Percentiles rank a stretch among this genome's conserved stretches.
These are phyloP conservation scores for Cricetomys ansorgei DNA, from an alignment of 2,113 vertebrate genomes.

Conservation along the genomic window DNA sequence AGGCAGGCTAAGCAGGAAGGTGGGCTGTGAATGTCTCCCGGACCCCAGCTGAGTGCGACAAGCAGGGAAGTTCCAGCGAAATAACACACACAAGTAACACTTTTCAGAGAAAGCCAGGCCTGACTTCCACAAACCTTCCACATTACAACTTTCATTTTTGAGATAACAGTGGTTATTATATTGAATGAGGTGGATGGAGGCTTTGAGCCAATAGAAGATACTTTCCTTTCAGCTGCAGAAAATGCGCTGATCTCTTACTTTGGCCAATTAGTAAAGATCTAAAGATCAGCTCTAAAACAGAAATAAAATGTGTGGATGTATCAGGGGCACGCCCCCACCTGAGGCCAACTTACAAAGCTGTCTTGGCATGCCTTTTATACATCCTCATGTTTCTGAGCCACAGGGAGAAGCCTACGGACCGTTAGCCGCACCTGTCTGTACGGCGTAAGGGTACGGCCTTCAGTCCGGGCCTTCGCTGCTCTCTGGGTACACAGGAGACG, in stretches of 20 bases:
- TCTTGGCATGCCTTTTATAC: not conserved
- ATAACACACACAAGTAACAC: not conserved
- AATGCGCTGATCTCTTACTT: not conserved
- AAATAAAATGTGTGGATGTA: not conserved
- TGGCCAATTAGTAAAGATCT: not conserved
- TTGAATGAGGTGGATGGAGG: not conserved
- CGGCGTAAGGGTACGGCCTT: not conserved
- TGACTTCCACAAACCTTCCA: not conserved
- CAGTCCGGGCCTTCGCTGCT: not conserved
- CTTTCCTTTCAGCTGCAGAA: not conserved
- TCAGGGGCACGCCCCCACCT: not conserved
- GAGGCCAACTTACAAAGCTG: not conserved
- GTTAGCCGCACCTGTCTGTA: not conserved
- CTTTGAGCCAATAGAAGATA: not conserved
- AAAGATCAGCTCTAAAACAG: not conserved
- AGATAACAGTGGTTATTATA: not conserved
- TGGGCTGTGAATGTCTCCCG: not conserved
- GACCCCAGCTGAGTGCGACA: not conserved
- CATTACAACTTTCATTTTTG: not conserved
- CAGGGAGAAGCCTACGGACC: not conserved
- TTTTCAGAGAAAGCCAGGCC: not conserved
- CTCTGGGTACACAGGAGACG: too few species aligned
- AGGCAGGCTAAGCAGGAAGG: not conserved
- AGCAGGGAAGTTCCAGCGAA: not conserved
- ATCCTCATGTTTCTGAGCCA: not conserved